Conservation (phyloP, 2,797 vertebrate genomes). For the Gadopsis marmoratus region DNA sequence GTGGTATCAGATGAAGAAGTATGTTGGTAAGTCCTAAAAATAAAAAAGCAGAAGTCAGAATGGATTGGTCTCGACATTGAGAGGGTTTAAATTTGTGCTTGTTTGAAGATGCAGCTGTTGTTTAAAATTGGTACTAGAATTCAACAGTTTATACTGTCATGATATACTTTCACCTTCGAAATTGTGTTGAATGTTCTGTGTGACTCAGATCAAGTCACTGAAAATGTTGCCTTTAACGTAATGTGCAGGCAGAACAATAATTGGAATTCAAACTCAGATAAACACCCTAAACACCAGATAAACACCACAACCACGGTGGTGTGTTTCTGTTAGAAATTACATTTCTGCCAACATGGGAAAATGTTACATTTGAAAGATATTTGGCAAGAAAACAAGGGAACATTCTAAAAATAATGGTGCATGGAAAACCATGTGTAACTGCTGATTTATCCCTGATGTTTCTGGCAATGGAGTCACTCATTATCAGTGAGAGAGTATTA, state of each 20-base stretch:
- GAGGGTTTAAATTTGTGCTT: not conserved
- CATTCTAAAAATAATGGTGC: not conserved
- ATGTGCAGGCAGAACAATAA: not conserved
- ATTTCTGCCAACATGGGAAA: not conserved
- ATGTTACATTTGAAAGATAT: not conserved
- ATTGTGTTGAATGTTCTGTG: not conserved
- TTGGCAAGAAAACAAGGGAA: not conserved
- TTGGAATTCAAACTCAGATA: not conserved
- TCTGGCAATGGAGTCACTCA: slow-evolving; percentile 30
- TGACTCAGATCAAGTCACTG: too few species aligned
- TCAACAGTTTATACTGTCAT: not conserved
- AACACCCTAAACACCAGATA: not conserved
- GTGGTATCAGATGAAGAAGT: not conserved
- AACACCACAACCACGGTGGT: not conserved
- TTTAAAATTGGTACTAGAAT: not conserved
- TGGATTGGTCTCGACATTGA: not conserved
- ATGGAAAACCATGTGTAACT: not conserved
- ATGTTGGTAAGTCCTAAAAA: not conserved
- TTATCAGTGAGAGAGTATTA: slow-evolving; percentile 18
- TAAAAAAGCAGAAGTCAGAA: not conserved
- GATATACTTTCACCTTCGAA: not conserved
- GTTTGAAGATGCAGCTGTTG: slow-evolving; percentile 14
- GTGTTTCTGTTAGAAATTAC: not conserved
- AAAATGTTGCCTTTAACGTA: too few species aligned
- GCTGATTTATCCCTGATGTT: slow-evolving; percentile 25